Evolutionary conservation across 2,888 invertebrate species (phyloP), one percentile per base, ranked within the genome.

Genomic region (Zaprionus bogoriensis): DNA sequence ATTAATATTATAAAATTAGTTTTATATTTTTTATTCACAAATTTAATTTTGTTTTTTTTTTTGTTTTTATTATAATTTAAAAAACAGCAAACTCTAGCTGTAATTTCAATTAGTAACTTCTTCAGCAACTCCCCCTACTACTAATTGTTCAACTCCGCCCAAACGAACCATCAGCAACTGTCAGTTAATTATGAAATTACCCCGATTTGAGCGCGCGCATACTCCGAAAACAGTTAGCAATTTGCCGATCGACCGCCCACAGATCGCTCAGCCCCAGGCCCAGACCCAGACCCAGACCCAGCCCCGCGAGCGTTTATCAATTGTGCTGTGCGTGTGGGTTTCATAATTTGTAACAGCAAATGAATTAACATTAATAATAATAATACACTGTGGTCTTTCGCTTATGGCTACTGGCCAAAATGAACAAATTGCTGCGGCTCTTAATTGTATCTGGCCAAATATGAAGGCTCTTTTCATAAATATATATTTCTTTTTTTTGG

Each of bases 351-450:
- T 74, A 65, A 55, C 65, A 55, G 47, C 25, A 50, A 62, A 50
- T 45, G 36, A 42, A 51, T 50, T 25, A 51, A 50, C 12, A 9
- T 23, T 36, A 42, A 46, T 54, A 42, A 48, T 67, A 71, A 66
- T 70, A 54, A 39, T 52, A 61, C 52, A 42, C 42, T 55, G 39
- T 46, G n/a, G 14, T 36, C 6, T 41, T 27, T 30, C 9, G 42
- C 27, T 73, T 79, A 76, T 82, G 71, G 77, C 79, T 61, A 74
- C 74, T 61, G 76, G 51, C 78, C 74, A 74, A 76, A 77, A 68
- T 55, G 57, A 58, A 52, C 74, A 74, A 82, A 76, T 78, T 76
- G 70, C 78, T 81, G 62, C 60, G 55, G 41, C 65, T 67, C 68
- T 63, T 75, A 75, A 75, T 75, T 68, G 73, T 66, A 57, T 69